phyloP scores from a whole-genome alignment of 2,797 vertebrate genomes.

The Zenarchopterus dispar region DNA sequence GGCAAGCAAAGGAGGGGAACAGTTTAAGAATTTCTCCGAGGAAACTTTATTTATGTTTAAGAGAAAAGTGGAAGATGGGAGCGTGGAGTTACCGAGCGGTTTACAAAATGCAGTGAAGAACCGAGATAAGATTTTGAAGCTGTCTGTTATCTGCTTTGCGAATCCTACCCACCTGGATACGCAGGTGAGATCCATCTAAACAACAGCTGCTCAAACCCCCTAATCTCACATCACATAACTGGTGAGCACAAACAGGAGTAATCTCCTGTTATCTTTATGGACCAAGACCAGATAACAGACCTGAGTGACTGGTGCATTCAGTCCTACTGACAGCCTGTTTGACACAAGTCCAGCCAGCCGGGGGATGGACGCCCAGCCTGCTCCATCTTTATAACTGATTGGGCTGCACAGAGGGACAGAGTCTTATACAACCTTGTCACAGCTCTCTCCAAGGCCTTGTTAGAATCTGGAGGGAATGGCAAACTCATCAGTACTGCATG shows the following conservation, averaged over 20 bases:
- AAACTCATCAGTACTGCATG: constrained; percentile 15
- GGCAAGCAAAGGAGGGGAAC: constrained; percentile 24
- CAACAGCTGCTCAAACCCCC: constrained; percentile 64
- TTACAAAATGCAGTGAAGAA: constrained; percentile 25
- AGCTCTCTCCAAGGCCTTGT: constrained; percentile 56
- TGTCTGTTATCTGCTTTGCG: constrained; percentile 65
- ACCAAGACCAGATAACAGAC: constrained; percentile 57
- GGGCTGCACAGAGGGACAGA: constrained; percentile 34
- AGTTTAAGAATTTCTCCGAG: neutral
- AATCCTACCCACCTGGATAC: constrained; percentile 65
- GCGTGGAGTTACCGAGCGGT: constrained; percentile 12
- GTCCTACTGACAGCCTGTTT: constrained; percentile 46
- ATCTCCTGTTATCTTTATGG: constrained; percentile 61
- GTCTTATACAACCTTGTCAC: constrained; percentile 60
- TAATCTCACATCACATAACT: constrained; percentile 63
- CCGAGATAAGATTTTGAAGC: constrained; percentile 52
- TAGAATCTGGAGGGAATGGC: constrained; percentile 47
- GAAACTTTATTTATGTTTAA: constrained; percentile 17
- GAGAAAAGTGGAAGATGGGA: constrained; percentile 7
- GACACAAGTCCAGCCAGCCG: constrained; percentile 33
- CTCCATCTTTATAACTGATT: constrained; percentile 58
- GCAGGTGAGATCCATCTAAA: constrained; percentile 58
- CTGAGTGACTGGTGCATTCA: constrained; percentile 60
- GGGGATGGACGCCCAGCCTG: constrained; percentile 36
- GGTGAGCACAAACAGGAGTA: constrained; percentile 54